Conservation (phyloP, 2,113 vertebrate genomes). For the Thunnus thynnus region DNA sequence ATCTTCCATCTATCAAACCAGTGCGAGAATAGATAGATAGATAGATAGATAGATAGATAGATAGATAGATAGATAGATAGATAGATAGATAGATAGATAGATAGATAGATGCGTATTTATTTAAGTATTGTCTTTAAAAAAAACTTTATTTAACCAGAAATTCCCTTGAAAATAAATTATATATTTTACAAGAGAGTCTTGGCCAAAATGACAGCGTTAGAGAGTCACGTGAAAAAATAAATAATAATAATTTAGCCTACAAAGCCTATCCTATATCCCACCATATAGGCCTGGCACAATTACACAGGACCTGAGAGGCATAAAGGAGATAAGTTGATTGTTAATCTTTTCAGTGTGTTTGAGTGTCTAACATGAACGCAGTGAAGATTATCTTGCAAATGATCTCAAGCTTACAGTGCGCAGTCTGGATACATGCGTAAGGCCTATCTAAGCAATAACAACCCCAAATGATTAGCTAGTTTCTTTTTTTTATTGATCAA, state of each 20-base stretch:
- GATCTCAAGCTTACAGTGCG: background rate
- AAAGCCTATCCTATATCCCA: too few species aligned
- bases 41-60: conserved; percentile 34
- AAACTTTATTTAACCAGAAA: background rate
- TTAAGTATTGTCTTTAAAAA: background rate
- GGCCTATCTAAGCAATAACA: background rate
- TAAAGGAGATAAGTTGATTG: too few species aligned
- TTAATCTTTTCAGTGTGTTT: background rate
- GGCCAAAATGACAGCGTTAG: background rate
- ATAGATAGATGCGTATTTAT: background rate
- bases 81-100: conserved; percentile 27
- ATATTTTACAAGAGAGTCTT: background rate
- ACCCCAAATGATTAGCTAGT: background rate
- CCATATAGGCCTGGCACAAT: too few species aligned
- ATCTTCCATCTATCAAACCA: too few species aligned
- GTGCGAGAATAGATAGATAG: conserved; percentile 10
- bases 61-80: conserved; percentile 40
- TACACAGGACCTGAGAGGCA: background rate
- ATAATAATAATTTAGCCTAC: too few species aligned
- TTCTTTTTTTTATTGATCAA: background rate
- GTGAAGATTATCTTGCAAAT: background rate
- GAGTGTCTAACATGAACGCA: background rate
- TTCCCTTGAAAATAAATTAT: background rate
- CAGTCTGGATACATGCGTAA: background rate
- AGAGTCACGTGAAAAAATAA: background rate